Percentiles rank a stretch among this genome's conserved stretches.
phyloP scores from a whole-genome alignment of 1,140 invertebrate genomes.

The Dreissena polymorpha region DNA sequence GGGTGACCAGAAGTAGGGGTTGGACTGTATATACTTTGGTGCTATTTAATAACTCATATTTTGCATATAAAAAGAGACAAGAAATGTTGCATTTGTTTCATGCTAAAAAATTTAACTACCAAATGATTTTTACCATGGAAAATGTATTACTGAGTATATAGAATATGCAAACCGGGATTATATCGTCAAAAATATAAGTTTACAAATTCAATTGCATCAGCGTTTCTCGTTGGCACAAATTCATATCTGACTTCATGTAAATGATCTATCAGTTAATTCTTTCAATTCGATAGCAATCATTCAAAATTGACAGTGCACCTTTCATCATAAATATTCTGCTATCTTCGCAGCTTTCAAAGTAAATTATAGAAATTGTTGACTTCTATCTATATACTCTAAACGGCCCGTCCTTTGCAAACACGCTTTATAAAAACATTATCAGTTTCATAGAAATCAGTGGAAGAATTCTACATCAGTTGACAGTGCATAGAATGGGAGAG shows the following conservation, averaged over 20 bases:
- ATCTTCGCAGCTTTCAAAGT: conserved; percentile 19
- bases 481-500: conserved; percentile 26
- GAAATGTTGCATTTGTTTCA: too few species aligned
- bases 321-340: conserved; percentile 46
- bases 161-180: too few species aligned
- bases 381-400: conserved; percentile 33
- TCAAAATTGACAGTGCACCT: conserved; percentile 51
- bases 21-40: too few species aligned
- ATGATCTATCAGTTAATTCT: conserved; percentile 44
- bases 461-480: conserved; percentile 17
- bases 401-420: conserved; percentile 30
- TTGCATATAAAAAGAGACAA: too few species aligned
- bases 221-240: too few species aligned
- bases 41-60: too few species aligned
- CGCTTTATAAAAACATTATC: conserved; percentile 41
- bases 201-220: too few species aligned
- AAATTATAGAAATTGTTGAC: conserved; percentile 10
- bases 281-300: conserved; percentile 36
- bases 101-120: too few species aligned
- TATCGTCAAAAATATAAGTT: too few species aligned
- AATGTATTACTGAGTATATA: too few species aligned
- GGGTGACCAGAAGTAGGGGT: too few species aligned
- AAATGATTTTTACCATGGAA: too few species aligned
- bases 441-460: conserved; percentile 36
- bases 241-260: neutral